Evolutionary conservation across 2,113 vertebrate species (phyloP), one percentile per base, ranked within the genome.

Genomic region (Entomyzon cyanotis): DNA sequence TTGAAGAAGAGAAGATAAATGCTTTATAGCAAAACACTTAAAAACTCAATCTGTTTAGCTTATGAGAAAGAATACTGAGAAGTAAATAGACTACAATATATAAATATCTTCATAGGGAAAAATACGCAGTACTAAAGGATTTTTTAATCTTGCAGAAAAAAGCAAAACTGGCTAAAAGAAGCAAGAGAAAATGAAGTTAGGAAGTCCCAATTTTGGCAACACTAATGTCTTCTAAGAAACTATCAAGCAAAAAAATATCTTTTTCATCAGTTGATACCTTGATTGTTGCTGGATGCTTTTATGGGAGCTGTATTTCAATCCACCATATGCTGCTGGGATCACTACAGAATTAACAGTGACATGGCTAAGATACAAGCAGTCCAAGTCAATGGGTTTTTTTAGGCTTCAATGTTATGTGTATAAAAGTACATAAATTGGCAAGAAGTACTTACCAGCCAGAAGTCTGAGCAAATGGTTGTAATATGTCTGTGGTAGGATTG

Each of bases 1-100:
- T 47, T 14, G 68, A 94, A 68, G 60, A 80, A 71, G 27, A 60
- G 55, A 86, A 89, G 53, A 86, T 39, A 94, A 93, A 96, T 84
- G 49, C 20, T 91, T 95, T 93, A 93, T 20, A 62, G 71, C 31
- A 59, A 86, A 93, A 77, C 39, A 64, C 44, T 92, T 94, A 84
- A 81, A 94, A 92, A 39, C 68, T 94, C 92, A 74, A 90, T 91
- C 75, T 85, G 82, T 83, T 95, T 94, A 52, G 50, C 49, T 96
- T 77, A 93, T 68, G 64, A 89, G 73, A 74, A 91, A 88, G 91
- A 95, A 80, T 73, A 77, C 53, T 74, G 87, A 94, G 58, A 74
- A 94, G 60, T 77, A 94, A 93, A 89, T 84, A 90, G 85, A 63
- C 47, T 47, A 79, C 47, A 69, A 76, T 74, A 30, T 63, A 87